These are phyloP conservation scores for Taurulus bubalis DNA, from an alignment of 2,113 vertebrate species.

Conservation along the genomic window DNA sequence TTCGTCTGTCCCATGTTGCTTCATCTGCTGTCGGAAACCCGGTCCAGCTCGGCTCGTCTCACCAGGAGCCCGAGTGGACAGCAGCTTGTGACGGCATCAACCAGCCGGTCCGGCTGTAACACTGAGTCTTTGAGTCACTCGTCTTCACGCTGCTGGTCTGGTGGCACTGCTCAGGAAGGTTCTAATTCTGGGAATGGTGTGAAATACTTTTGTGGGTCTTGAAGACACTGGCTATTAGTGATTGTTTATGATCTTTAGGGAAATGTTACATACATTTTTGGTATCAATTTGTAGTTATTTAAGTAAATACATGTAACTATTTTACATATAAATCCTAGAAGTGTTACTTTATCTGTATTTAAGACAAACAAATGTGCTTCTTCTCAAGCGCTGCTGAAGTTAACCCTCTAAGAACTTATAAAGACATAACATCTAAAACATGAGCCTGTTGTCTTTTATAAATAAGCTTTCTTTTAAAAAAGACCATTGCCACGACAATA, in stretches of 20 bases:
- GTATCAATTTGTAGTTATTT: background rate
- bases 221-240: no score
- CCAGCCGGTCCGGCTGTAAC: background rate
- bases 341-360: background rate
- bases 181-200: background rate
- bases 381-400: background rate
- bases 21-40: background rate
- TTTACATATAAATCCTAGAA: background rate
- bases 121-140: background rate
- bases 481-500: background rate
- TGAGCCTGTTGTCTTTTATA: background rate
- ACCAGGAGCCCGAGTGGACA: constrained; percentile 4
- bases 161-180: background rate
- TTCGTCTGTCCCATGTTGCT: background rate
- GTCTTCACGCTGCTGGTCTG: no score
- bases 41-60: background rate
- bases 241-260: background rate
- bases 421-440: background rate
- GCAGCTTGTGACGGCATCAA: background rate
- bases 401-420: background rate
- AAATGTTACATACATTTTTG: no score
- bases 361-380: background rate
- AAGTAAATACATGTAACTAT: background rate
- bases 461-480: background rate
- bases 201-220: no score